Evolutionary conservation across 2,797 vertebrate species (phyloP).

Genomic region (Micropoecilia bifurca): DNA sequence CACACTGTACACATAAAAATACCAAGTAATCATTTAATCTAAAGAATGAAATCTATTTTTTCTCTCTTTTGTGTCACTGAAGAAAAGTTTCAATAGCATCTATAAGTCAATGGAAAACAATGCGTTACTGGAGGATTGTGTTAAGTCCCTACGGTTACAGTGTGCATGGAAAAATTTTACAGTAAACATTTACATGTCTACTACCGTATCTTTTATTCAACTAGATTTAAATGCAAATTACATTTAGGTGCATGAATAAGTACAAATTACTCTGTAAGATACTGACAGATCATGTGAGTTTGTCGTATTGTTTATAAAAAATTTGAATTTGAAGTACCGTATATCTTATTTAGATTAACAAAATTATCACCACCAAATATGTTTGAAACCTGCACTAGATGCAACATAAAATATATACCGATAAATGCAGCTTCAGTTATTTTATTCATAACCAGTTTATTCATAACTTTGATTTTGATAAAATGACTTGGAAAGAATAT

Average conservation of each 20-base stretch:
- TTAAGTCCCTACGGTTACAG: background rate
- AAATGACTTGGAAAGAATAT: background rate
- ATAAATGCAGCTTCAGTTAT: background rate
- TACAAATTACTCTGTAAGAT: background rate
- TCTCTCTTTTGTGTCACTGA: background rate
- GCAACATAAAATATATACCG: background rate
- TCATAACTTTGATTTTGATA: background rate
- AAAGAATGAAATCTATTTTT: background rate
- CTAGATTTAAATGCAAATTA: background rate
- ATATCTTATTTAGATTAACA: background rate
- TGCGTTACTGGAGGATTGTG: background rate
- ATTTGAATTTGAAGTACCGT: background rate
- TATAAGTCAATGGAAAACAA: background rate
- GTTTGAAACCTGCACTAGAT: background rate
- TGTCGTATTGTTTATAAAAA: background rate
- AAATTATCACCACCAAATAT: background rate
- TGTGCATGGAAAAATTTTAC: background rate
- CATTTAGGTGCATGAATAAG: background rate
- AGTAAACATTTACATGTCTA: background rate
- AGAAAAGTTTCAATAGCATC: slow-evolving; percentile 16
- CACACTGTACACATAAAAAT: background rate
- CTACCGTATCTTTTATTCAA: background rate
- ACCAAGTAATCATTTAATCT: background rate
- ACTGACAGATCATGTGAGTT: background rate
- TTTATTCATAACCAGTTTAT: background rate